Evolutionary conservation across 2,888 invertebrate genomes (phyloP).

Genomic region (Pelosia muscerda): DNA sequence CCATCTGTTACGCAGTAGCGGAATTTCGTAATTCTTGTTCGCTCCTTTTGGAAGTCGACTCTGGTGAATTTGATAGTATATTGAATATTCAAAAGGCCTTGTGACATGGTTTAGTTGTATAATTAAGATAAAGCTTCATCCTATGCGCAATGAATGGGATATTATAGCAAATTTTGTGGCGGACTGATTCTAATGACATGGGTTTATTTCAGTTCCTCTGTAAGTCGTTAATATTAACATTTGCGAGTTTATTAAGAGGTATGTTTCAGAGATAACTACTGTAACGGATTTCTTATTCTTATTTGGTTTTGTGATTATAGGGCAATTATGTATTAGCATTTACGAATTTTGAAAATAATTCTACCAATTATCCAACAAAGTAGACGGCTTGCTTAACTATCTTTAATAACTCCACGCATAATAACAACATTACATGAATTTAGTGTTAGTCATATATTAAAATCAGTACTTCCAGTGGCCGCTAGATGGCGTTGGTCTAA

Average conservation of each 20-base stretch:
- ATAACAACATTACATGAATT: background rate
- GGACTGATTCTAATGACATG: background rate
- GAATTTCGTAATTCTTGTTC: constrained; percentile 44
- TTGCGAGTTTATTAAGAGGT: background rate
- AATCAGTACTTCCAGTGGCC: constrained; percentile 23
- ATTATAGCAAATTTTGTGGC: background rate
- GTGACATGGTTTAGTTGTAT: constrained; percentile 26
- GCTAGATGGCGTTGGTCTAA: constrained; percentile 38
- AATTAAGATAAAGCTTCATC: constrained; percentile 53
- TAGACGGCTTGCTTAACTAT: background rate
- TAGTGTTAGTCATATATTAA: background rate
- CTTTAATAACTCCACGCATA: background rate
- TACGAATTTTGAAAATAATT: background rate
- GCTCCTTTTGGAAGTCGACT: background rate
- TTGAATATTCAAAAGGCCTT: constrained; percentile 31
- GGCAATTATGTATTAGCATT: background rate
- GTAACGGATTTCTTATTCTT: background rate
- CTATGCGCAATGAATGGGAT: constrained; percentile 38
- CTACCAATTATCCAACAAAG: background rate
- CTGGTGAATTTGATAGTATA: background rate
- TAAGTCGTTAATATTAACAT: background rate
- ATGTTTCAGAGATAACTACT: background rate
- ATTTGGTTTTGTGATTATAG: background rate
- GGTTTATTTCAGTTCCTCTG: background rate
- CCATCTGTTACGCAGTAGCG: constrained; percentile 75